Evolutionary conservation across 2,797 vertebrate genomes (phyloP).

Genomic region (Parambassis ranga): DNA sequence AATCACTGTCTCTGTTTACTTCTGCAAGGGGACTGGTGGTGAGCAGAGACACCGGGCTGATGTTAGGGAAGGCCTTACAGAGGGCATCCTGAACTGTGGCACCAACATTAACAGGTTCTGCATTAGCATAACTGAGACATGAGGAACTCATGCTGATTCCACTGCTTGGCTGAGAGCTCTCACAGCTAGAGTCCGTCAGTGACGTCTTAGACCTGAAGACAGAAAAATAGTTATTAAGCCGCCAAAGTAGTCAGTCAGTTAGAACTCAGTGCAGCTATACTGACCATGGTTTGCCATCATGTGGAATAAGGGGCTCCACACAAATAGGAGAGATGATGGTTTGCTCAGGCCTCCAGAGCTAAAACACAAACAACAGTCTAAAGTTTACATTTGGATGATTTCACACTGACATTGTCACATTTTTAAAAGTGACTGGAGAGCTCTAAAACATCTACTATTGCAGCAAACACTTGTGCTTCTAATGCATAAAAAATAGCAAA

Average conservation of each 20-base stretch:
- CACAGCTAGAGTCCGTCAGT: not conserved
- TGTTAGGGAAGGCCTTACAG: not conserved
- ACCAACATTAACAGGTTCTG: constrained; percentile 17
- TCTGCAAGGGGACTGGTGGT: not conserved
- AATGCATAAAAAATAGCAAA: too few relatives aligned
- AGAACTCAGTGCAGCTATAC: constrained; percentile 4
- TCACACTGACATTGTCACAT: too few relatives aligned
- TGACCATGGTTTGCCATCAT: constrained; percentile 40
- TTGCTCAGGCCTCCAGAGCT: constrained; percentile 32
- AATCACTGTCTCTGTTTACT: not conserved
- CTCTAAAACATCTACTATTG: too few relatives aligned
- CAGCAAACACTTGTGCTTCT: too few relatives aligned
- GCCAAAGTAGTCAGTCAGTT: not conserved
- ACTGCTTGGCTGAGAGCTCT: constrained; percentile 33
- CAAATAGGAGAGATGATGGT: not conserved
- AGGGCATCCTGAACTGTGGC: constrained; percentile 16
- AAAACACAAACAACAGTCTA: too few relatives aligned
- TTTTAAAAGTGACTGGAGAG: too few relatives aligned
- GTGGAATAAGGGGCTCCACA: not conserved
- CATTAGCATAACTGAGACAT: constrained; percentile 29
- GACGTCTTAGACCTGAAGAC: constrained; percentile 38
- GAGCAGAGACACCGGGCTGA: not conserved
- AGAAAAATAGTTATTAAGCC: constrained; percentile 1
- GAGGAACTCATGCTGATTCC: constrained; percentile 40
- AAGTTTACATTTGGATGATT: not conserved